These are phyloP conservation scores for Chrysopa pallens DNA, from an alignment of 1,140 invertebrate species.

Conservation along the genomic window DNA sequence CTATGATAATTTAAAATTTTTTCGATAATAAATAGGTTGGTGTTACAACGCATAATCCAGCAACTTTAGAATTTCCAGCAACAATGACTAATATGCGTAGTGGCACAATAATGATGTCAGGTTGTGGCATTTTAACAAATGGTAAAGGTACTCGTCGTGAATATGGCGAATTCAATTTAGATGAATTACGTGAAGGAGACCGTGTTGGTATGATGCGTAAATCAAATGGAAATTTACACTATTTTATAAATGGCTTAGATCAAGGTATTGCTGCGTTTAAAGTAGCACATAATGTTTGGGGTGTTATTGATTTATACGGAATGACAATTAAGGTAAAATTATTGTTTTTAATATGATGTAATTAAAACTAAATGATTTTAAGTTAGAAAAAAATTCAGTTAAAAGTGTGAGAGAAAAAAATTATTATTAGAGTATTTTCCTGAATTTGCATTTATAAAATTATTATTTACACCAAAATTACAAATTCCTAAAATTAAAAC, in stretches of 20 bases:
- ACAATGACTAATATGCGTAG: slow-evolving; percentile 95
- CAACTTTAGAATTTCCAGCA: slow-evolving; percentile 75
- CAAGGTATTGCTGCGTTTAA: slow-evolving; percentile 74
- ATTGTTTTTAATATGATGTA: neutral
- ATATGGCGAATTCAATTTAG: slow-evolving; percentile 88
- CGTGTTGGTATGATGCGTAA: slow-evolving; percentile 73
- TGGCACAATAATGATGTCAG: slow-evolving; percentile 94
- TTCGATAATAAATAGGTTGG: slow-evolving; percentile 52
- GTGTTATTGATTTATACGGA: slow-evolving; percentile 87
- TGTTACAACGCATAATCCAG: slow-evolving; percentile 84
- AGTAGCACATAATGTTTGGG: slow-evolving; percentile 65
- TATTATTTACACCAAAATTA: no score
- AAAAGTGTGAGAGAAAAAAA: no score
- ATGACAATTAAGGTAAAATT: slow-evolving; percentile 74
- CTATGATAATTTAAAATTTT: no score
- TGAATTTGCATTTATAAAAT: no score
- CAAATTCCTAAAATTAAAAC: no score
- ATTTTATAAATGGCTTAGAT: slow-evolving; percentile 84
- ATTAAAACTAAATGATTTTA: neutral
- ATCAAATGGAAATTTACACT: slow-evolving; percentile 69
- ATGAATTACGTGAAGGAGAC: slow-evolving; percentile 84
- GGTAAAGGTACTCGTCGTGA: slow-evolving; percentile 82
- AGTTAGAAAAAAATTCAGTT: no score
- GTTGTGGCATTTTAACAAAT: slow-evolving; percentile 85
- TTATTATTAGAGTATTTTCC: no score